Evolutionary conservation across 2,113 vertebrate species (phyloP), one percentile per base, ranked within the genome.

Genomic region (Mesocricetus auratus): DNA sequence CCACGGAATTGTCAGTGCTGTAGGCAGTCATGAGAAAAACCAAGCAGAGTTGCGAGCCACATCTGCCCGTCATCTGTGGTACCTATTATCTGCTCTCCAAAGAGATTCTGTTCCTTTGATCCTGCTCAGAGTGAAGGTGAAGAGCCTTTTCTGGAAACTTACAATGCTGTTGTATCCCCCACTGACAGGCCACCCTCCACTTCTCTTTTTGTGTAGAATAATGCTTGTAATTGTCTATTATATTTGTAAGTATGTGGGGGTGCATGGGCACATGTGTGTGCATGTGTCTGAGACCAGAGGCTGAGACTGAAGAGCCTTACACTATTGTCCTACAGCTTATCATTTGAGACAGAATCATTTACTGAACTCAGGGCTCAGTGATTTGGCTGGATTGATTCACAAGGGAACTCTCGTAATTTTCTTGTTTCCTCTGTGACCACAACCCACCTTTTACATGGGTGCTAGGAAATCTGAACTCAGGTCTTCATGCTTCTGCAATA

Each of bases 41-140:
- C 78, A 79, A 74, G 82, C 58, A 89, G 2, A 29, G 24, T 42
- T 53, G 12, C 42, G 29, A 77, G 12, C 19, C 79, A 79, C 95
- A 95, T 85, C 79, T 94, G 94, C 47, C 64, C 31, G 19, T 26
- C 81, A 93, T 95, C 87, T 95, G 94, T 31, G 58, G 50, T 21
- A 15, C 47, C 68, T 39, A 45, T 36, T 92, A n/a, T 82, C 21
- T 89, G 0, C 26, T 86, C 64, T 94, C 93, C 45, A 36, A 62
- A 85, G 91, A 68, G 26, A 86, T 3, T 62, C 58, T 29, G 26
- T 68, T 69, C 19, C 66, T 94, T 77, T 86, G 22, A 81, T 85
- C n/a, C 78, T 77, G 39, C 79, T 85, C 82, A 33, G 50, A 66
- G 58, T 5, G 10, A 42, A 45, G 17, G 77, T 47, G 12, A 0